Base-by-base conservation (phyloP, 2,888 invertebrate species). In the Metellina segmentata region DNA sequence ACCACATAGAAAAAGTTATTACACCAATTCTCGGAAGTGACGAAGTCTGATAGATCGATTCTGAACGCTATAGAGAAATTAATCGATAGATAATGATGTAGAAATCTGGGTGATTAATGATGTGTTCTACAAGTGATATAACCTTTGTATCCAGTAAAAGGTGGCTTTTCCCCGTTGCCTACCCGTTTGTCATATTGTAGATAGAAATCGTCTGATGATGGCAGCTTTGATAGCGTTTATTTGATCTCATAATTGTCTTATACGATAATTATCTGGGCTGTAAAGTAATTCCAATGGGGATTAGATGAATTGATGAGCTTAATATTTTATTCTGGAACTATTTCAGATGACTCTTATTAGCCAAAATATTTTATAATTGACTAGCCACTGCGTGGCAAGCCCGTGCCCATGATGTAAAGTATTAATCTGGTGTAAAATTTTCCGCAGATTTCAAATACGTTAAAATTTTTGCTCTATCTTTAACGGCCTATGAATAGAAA, bases 1-100 rank as follows among this genome's bases (percentile, higher is more conserved):
- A 34, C 34, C 34, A 34, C 34, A 61, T 0, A 61, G 61, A 16
- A 11, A 61, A 61, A 61, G 61, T 61, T 11, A 61, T 16, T 16
- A 16, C 61, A 9, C 61, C 11, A 61, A 61, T 61, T 61, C 16
- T 61, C 13, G 8, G 8, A 61, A 11, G 13, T 74, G 71, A 74
- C 74, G 75, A 90, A 85, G 77, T 90, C 85, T 90, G 90, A 90
- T 90, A 72, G 85, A 90, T 90, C 79, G 79, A 79, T 71, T 53
- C 34, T n/a, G 48, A 74, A 53, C 79, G 87, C 34, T 70, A 72
- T 51, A 53, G 79, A 34, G 52, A 90, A 85, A 90, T 90, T 85
- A 90, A 90, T 90, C 90, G 79, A 85, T 90, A 70, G 72, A 74
- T 90, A 90, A 90, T 81, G 69, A 82, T 74, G 88, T 51, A 75